A percentile compares a stretch with the other conserved stretches of the same genome.
Evolutionary conservation across 2,888 invertebrate genomes (phyloP).

Genomic region (Platynereis dumerilii): DNA sequence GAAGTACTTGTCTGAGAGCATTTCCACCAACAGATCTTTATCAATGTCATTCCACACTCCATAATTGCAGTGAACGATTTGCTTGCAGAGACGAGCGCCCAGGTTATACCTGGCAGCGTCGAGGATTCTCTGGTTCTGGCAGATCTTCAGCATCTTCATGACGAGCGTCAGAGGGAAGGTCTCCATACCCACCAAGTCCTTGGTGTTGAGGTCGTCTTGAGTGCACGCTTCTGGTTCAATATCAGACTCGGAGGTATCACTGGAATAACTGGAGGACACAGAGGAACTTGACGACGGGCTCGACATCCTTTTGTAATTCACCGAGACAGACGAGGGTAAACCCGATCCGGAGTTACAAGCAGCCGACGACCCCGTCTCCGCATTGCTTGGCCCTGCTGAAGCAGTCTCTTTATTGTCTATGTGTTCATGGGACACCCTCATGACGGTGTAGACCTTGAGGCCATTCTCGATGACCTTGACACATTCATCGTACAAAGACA

Average conservation of each 20-base stretch:
- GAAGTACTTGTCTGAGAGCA: slow-evolving; percentile 32
- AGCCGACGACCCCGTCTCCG: neutral
- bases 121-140: slow-evolving; percentile 29
- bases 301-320: too few relatives aligned
- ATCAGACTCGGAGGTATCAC: slow-evolving; percentile 13
- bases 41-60: slow-evolving; percentile 34
- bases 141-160: slow-evolving; percentile 32
- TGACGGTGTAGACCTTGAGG: slow-evolving; percentile 31
- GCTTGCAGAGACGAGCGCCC: slow-evolving; percentile 34
- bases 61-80: slow-evolving; percentile 31
- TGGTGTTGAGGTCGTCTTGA: neutral
- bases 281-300: too few relatives aligned
- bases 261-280: too few relatives aligned
- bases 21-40: slow-evolving; percentile 26
- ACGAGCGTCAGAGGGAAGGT: slow-evolving; percentile 34
- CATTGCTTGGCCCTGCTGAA: neutral
- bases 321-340: too few relatives aligned
- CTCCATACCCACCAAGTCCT: slow-evolving; percentile 32
- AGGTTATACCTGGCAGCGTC: slow-evolving; percentile 37
- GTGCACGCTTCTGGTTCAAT: neutral
- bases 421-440: too few relatives aligned
- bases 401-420: neutral
- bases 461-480: slow-evolving; percentile 39
- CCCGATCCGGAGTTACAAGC: too few relatives aligned
- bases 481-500: slow-evolving; percentile 52